Evolutionary conservation across 2,888 invertebrate genomes (phyloP), one percentile per base, ranked within the genome.

Genomic region (Teleogryllus oceanicus): DNA sequence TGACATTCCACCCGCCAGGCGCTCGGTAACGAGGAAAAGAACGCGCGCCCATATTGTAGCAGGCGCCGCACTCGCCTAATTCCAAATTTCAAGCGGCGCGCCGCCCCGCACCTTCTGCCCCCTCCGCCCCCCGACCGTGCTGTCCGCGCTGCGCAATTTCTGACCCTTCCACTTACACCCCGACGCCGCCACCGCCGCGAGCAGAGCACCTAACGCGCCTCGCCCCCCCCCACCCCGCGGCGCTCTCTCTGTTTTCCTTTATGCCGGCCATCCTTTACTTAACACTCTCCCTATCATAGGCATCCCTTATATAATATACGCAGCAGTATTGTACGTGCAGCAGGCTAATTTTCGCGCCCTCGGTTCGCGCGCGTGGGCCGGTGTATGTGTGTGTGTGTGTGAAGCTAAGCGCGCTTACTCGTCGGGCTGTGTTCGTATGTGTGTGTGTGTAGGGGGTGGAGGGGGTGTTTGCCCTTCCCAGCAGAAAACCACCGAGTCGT

Each of bases 261-360:
- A 20, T 78, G 24, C 79, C 49, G 50, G 75, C 74, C 75, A 74
- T 74, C 50, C 62, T 75, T 50, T 49, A 51, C 79, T 49, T 50
- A 62, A n/a, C 78, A n/a, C 75, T 74, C 24, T 62, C 20, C 21
- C 80, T 77, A 21, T 62, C 49, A 21, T 49, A 50, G 74, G 76
- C 74, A n/a, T 74, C 49, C 50, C 77, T 77, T 50, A 78, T 76
- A 77, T 81, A 77, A 81, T 81, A 79, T 81, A 79, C 81, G 79
- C 74, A 78, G 81, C 78, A 79, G 79, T 81, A 79, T 80, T 81
- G 81, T 79, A 81, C 78, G 75, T 79, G 81, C 79, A 62, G 62
- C 62, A 74, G 77, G 81, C 78, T 79, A 81, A 81, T 81, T 79
- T 79, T 78, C 77, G 51, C 79, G 37, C 50, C 50, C 80, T 20